These are phyloP conservation scores for Theretra japonica DNA, from an alignment of 2,888 invertebrate genomes.

Conservation along the genomic window DNA sequence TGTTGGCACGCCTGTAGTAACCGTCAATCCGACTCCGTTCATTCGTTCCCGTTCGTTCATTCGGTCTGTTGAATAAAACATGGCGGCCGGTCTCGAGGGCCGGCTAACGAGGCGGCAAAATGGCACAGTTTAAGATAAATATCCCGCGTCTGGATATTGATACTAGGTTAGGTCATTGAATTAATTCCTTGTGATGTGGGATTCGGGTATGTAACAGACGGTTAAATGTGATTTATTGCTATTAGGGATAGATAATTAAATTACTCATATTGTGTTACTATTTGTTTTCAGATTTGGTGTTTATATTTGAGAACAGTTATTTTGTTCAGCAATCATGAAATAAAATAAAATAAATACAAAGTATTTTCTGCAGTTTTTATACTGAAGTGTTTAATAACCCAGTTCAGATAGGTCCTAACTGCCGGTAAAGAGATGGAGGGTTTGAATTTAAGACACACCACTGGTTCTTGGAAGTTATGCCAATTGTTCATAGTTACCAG, in stretches of 20 bases:
- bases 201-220: not conserved
- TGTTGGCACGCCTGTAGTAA: constrained; percentile 9
- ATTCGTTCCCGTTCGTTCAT: constrained; percentile 62
- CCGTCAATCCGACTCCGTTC: constrained; percentile 40
- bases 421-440: too few relatives aligned
- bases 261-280: too few relatives aligned
- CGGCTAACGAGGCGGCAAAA: constrained; percentile 62
- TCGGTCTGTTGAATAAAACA: constrained; percentile 71
- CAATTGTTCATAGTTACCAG: too few relatives aligned
- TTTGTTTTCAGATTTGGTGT: too few relatives aligned
- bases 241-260: not conserved
- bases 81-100: constrained; percentile 49
- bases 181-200: constrained; percentile 22
- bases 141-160: constrained; percentile 34
- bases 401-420: too few relatives aligned
- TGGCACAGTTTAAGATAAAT: constrained; percentile 58
- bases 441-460: too few relatives aligned
- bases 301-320: too few relatives aligned
- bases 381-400: too few relatives aligned
- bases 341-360: too few relatives aligned
- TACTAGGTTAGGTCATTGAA: constrained; percentile 23
- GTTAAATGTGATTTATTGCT: not conserved
- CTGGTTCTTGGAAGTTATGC: too few relatives aligned
- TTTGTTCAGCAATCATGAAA: too few relatives aligned
- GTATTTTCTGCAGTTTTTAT: too few relatives aligned